Evolutionary conservation across 1,140 invertebrate genomes (phyloP), one percentile per base, ranked within the genome.

Genomic region (Hydropsyche tenuis): DNA sequence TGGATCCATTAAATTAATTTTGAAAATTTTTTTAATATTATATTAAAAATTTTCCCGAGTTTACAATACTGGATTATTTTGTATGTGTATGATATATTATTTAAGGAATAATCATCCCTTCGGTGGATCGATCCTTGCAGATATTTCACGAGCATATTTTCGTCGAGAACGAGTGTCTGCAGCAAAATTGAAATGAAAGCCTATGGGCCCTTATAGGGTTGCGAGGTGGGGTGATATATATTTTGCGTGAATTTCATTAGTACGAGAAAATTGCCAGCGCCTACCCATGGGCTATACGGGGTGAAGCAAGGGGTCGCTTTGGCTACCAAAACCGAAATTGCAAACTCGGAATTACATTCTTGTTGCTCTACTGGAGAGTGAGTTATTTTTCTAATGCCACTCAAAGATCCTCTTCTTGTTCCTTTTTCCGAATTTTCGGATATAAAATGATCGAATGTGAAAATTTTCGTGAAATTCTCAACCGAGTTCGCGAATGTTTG

Each of bases 161-260:
- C 30, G 30, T 37, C 30, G 30, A n/a, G 30, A 37, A 60, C 23
- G 23, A 22, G 23, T 60, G 23, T 23, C 22, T 16, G 45, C 16
- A 37, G 62, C 56, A 64, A 48, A 45, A 68, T 43, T 46, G 43
- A 23, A 70, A 48, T 70, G 63, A 22, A 45, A 56, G 18, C 12
- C 23, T 70, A 56, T 70, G 51, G 3, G 46, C 48, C 45, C 46
- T 68, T 27, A 53, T 53, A 60, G 23, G 22, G 56, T 37, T 37
- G 23, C 56, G 65, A 45, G 75, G 53, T 45, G 45, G 68, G 76
- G 76, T 75, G 73, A 77, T 77, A 77, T 37, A 37, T 77, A 77
- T 77, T 74, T 77, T 77, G 71, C 70, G 73, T 74, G 73, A 74
- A 77, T 77, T 77, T 77, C 76, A 77, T 77, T 77, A 77, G 76